A percentile compares a stretch with the other conserved stretches of the same genome.
These are phyloP conservation scores for Calypte anna DNA, from an alignment of 2,113 vertebrate species.

Conservation along the genomic window DNA sequence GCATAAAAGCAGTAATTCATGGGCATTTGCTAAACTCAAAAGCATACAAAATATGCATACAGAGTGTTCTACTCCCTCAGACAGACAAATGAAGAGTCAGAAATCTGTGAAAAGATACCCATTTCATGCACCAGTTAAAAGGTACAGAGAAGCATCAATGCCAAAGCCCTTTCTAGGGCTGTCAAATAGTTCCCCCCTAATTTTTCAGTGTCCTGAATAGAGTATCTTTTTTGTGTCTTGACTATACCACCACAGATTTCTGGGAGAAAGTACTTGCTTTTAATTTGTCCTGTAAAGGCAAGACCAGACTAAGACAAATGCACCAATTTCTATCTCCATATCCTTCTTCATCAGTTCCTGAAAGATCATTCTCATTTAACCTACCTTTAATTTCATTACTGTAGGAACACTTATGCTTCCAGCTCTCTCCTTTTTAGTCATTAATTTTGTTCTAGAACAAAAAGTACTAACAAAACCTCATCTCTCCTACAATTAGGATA, in stretches of 20 bases:
- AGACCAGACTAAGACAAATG: background rate
- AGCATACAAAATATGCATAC: background rate
- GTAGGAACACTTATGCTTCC: background rate
- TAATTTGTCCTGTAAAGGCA: background rate
- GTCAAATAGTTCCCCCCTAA: background rate
- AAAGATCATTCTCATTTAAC: background rate
- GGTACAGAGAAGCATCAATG: background rate
- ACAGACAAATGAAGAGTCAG: background rate
- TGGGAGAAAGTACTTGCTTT: background rate
- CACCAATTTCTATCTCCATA: background rate
- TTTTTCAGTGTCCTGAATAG: background rate
- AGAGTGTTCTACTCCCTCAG: background rate
- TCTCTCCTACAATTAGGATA: background rate
- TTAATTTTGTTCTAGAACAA: background rate
- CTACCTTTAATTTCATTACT: background rate
- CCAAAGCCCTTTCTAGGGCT: background rate
- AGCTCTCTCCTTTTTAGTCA: background rate
- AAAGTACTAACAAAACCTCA: background rate
- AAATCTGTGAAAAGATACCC: slow-evolving; percentile 3
- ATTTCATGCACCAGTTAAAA: slow-evolving; percentile 50
- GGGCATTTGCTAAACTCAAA: background rate
- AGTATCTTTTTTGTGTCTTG: background rate
- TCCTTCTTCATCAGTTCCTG: background rate
- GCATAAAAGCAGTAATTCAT: background rate
- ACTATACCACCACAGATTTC: background rate